Conservation (phyloP, 1,140 invertebrate species). For the Whitmania pigra region DNA sequence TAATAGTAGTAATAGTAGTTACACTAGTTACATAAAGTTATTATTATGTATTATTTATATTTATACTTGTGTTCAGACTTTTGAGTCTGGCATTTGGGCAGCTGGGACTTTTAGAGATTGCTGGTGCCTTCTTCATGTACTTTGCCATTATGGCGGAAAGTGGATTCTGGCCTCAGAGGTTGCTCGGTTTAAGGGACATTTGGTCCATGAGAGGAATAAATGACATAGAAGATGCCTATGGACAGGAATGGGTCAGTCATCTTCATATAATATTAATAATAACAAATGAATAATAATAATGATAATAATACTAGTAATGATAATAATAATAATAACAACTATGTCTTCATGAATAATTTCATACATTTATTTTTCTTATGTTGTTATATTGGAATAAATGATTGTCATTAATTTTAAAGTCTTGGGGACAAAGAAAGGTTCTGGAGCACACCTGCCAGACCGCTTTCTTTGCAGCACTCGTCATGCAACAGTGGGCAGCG, state of each 20-base stretch:
- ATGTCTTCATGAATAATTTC: too few relatives aligned
- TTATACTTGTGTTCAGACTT: conserved; percentile 20
- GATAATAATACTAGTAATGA: not conserved
- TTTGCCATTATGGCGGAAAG: conserved; percentile 98
- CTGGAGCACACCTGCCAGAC: conserved; percentile 95
- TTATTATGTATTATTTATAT: too few relatives aligned
- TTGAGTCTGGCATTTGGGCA: conserved; percentile 30
- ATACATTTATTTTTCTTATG: not conserved
- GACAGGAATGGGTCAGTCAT: conserved; percentile 52
- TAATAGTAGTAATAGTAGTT: too few relatives aligned
- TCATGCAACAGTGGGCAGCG: conserved; percentile 96
- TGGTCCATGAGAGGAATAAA: conserved; percentile 50
- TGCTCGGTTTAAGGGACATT: conserved; percentile 45
- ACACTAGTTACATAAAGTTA: too few relatives aligned
- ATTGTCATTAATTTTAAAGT: conserved; percentile 25
- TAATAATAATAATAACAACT: not conserved
- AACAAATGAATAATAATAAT: conserved; percentile 6
- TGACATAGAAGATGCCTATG: conserved; percentile 50
- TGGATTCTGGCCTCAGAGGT: conserved; percentile 68
- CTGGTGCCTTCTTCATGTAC: conserved; percentile 96
- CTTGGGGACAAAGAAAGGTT: conserved; percentile 81
- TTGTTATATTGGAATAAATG: conserved; percentile 28
- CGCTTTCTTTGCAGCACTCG: conserved; percentile 94
- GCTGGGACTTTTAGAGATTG: conserved; percentile 81
- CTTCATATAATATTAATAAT: not conserved